Conservation (phyloP, 1,140 invertebrate species). For the Drosophila jambulina region DNA sequence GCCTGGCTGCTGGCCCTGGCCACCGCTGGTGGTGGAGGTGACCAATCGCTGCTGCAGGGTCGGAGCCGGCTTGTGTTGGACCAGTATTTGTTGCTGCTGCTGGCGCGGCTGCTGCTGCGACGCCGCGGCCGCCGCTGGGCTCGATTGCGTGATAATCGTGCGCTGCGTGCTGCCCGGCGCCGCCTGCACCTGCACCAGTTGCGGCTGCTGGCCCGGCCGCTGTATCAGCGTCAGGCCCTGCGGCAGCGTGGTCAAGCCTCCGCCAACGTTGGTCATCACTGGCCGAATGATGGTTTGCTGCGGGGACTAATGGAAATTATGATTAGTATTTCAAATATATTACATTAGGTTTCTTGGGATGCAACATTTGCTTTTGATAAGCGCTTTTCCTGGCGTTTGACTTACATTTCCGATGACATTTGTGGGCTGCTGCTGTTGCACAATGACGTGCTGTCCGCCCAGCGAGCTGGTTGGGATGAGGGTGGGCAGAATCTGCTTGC, state of each 20-base stretch:
- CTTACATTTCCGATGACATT: conserved; percentile 80
- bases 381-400: background rate
- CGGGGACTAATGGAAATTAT: conserved; percentile 50
- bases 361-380: background rate
- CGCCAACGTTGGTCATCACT: conserved; percentile 73
- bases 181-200: conserved; percentile 83
- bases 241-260: conserved; percentile 77
- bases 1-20: conserved; percentile 59
- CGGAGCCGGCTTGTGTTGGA: conserved; percentile 82
- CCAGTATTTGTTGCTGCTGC: conserved; percentile 77
- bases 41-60: conserved; percentile 81
- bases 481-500: conserved; percentile 76
- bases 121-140: conserved; percentile 53
- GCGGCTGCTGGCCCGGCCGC: conserved; percentile 82
- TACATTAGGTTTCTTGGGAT: too few relatives aligned
- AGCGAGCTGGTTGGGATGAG: conserved; percentile 80
- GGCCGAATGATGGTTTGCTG: conserved; percentile 84
- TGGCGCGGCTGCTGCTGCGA: conserved; percentile 72
- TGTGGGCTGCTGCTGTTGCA: conserved; percentile 75
- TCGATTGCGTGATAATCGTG: conserved; percentile 72
- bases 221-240: conserved; percentile 84
- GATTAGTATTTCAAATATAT: background rate
- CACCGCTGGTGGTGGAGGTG: conserved; percentile 78
- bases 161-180: conserved; percentile 66
- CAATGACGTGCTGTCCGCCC: conserved; percentile 73